Base-by-base conservation (phyloP, 2,113 vertebrate species). In the Salvelinus sp. region DNA sequence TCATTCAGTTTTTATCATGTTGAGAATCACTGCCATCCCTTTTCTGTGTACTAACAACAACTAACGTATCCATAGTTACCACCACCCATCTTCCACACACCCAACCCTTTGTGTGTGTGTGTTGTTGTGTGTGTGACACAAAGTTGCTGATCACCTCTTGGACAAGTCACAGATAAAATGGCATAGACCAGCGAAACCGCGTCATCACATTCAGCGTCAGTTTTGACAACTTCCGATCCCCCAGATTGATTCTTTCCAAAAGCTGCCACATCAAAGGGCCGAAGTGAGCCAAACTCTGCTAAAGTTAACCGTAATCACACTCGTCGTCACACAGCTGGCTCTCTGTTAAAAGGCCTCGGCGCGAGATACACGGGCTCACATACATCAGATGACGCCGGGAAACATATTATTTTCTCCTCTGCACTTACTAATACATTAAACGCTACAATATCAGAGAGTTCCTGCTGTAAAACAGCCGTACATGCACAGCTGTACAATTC, bases 261-360 rank as follows among this genome's bases (percentile, higher is more conserved):
- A 86, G 73, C 70, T 79, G 73, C 78, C 80, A 84, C 83, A 86
- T 91, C 78, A 91, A 88, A 92, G 75, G n/a, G 0, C 47, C 28
- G 10, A 62, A 83, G 66, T 69, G 69, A 82, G 68, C 74, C 16
- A 79, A 79, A 79, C 73, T 67, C 64, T 69, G 72, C 33, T 79
- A 62, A 47, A 84, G 79, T 80, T 14, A 44, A 71, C 50, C 78
- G 75, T 27, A 64, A 72, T 70, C 38, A 77, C 67, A 82, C 76
- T 74, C 73, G 73, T 58, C 72, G 28, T 1, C 28, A 80, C 69
- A 71, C 47, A 72, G 70, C 74, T 62, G 74, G 69, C 70, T 74
- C 76, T 38, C 65, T 3, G 4, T 30, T 63, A 1, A 75, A 75
- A 78, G 28, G 16, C 70, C 78, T 30, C 48, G 23, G 62, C 57